Base-by-base conservation (phyloP, 2,113 vertebrate genomes). In the Nestor notabilis region DNA sequence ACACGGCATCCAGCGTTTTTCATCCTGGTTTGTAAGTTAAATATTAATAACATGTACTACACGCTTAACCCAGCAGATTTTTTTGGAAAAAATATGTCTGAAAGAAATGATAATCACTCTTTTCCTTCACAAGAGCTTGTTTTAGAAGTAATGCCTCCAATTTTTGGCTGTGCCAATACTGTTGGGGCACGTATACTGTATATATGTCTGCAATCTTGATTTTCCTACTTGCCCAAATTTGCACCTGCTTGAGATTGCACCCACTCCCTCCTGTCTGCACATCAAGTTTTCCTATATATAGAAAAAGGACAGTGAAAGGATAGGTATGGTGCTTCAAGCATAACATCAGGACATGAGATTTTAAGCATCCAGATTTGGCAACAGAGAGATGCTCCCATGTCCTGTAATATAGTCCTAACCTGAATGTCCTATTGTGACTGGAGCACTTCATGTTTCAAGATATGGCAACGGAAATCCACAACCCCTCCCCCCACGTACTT, bases 401-500 rank as follows among this genome's bases (percentile, higher is more conserved):
- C 15, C 33, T 20, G 17, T 18, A 64, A 60, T 27, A 31, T 28
- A 41, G 18, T 11, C n/a, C 28, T 17, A 46, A 58, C 56, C 31
- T 21, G 25, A 75, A n/a, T 17, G 37, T 81, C 35, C 29, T 20
- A 4, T 63, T 86, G 17, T 66, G 43, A 46, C 13, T 17, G 47
- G 35, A 75, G 13, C 33, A 9, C 7, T 75, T 70, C 0, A 0
- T 25, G 14, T 84, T 91, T 92, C 35, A 63, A 53, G 50, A 55
- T 19, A 39, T 2, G 11, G 63, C 31, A 80, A 43, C 8, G 39
- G 10, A 64, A 82, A 68, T 31, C 37, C 66, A 47, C 20, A 76
- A 33, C 74, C 28, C 55, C 7, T 19, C 55, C 7, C 21, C 15
- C 11, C 39, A 10, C 0, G 0, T 35, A 64, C 27, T 23, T 29